Percentiles rank a stretch among this genome's conserved stretches.
phyloP scores from a whole-genome alignment of 2,113 vertebrate species.

The Anoura caudifer region DNA sequence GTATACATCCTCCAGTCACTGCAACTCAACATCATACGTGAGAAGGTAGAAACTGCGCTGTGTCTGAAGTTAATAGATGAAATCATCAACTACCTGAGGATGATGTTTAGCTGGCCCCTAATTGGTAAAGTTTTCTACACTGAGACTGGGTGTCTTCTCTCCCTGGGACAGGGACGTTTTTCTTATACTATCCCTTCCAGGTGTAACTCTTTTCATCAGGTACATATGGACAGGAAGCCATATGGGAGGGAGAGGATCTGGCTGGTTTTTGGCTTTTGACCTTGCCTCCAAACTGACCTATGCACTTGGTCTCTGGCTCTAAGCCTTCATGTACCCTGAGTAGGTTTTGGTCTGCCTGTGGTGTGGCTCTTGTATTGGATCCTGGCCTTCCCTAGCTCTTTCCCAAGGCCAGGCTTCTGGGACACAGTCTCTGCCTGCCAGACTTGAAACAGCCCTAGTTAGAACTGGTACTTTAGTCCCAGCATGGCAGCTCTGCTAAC shows the following conservation, averaged over 20 bases:
- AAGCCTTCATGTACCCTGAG: background rate
- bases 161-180: background rate
- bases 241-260: fast-evolving
- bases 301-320: background rate
- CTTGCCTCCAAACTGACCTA: background rate
- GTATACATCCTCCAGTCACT: background rate
- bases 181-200: background rate
- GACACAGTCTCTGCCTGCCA: background rate
- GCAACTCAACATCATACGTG: background rate
- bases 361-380: background rate
- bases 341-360: background rate
- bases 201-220: background rate
- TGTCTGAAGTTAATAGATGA: background rate
- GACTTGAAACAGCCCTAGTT: background rate
- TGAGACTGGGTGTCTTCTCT: background rate
- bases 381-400: background rate
- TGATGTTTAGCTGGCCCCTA: background rate
- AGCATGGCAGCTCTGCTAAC: background rate
- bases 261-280: background rate
- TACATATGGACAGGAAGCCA: background rate
- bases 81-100: background rate
- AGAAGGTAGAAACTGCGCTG: no score
- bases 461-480: background rate
- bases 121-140: background rate
- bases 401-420: background rate